Conservation (phyloP, 2,797 vertebrate genomes). For the Enteromius fasciolatus region DNA sequence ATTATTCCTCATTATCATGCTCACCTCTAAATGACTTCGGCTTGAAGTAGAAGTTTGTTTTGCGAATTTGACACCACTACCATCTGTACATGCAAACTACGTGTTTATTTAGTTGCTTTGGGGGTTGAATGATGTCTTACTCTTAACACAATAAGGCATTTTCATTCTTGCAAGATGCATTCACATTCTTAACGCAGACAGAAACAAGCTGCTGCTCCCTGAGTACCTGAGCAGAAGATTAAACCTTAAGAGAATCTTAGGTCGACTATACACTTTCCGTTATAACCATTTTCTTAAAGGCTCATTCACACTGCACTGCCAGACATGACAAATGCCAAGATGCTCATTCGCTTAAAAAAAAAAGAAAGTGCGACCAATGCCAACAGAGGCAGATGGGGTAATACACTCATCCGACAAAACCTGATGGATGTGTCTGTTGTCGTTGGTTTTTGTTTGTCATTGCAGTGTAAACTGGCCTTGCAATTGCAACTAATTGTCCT, state of each 20-base stretch:
- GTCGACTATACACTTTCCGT: neutral
- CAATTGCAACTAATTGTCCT: neutral
- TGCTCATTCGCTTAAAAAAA: neutral
- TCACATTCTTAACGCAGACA: conserved; percentile 18
- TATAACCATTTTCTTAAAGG: neutral
- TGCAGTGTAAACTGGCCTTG: neutral
- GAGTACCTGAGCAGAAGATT: neutral
- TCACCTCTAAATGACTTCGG: conserved; percentile 24
- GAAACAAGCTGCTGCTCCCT: conserved; percentile 15
- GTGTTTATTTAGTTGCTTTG: neutral
- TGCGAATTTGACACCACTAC: neutral
- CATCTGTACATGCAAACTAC: neutral
- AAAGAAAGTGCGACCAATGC: neutral
- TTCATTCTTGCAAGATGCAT: neutral
- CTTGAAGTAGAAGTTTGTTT: conserved; percentile 9
- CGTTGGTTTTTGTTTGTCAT: neutral
- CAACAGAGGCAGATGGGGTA: neutral
- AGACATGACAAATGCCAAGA: neutral
- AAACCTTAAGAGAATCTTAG: neutral
- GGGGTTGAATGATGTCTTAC: neutral
- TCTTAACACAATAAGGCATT: conserved; percentile 12
- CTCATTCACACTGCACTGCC: neutral
- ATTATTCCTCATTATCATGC: conserved; percentile 21
- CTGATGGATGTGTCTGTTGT: neutral
- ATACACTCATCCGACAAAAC: neutral